These are phyloP conservation scores for Haemorhous mexicanus DNA, from an alignment of 2,113 vertebrate genomes.

Conservation along the genomic window DNA sequence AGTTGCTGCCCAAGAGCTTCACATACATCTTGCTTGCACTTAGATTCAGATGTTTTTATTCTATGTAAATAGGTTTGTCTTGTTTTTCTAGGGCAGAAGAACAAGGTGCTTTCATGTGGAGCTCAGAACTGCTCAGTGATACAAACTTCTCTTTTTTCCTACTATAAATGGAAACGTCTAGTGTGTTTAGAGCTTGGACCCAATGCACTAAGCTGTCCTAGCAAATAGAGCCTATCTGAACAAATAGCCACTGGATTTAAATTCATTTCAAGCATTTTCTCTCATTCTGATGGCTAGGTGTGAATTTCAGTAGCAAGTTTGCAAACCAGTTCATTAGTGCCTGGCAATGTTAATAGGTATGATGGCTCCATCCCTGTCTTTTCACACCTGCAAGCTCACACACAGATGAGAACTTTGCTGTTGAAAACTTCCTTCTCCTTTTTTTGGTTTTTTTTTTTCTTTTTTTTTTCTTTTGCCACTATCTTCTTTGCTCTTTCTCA, in stretches of 20 bases:
- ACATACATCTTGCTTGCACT: neutral
- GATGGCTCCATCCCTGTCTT: neutral
- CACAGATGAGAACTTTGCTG: neutral
- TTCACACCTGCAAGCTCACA: neutral
- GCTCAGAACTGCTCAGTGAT: neutral
- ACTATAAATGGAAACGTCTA: neutral
- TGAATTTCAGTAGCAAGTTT: neutral
- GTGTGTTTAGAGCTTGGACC: neutral
- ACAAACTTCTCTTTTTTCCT: neutral
- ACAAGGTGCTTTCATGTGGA: neutral
- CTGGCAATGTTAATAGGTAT: neutral
- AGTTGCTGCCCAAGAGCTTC: neutral
- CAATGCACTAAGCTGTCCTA: neutral
- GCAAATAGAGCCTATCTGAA: neutral
- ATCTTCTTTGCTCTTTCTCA: neutral
- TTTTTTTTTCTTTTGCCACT: neutral
- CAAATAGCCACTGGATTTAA: neutral
- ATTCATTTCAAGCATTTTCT: neutral
- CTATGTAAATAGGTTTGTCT: neutral
- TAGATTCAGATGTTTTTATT: neutral
- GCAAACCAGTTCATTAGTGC: neutral
- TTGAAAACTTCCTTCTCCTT: neutral
- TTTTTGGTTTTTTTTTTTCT: neutral
- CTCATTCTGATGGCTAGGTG: neutral
- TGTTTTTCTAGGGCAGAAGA: neutral